A percentile compares a stretch with the other conserved stretches of the same genome.
Conservation (phyloP, 2,888 invertebrate genomes). For the Griposia aprilina region DNA sequence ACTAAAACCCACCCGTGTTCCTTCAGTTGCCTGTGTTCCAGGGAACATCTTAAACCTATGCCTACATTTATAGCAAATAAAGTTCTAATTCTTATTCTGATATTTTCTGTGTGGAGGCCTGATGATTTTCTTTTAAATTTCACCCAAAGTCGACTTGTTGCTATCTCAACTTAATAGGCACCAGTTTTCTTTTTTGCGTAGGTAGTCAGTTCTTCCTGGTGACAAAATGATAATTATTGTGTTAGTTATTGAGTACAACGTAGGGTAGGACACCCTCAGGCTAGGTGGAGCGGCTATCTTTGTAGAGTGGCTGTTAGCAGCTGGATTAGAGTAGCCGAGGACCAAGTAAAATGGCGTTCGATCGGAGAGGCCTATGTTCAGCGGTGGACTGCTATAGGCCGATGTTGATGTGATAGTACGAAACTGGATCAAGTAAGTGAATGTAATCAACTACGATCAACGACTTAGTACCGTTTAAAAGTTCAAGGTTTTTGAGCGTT, state of each 20-base stretch:
- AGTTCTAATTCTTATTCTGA: no score
- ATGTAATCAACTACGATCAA: slow-evolving; percentile 50
- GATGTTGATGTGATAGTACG: slow-evolving; percentile 24
- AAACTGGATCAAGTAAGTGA: slow-evolving; percentile 43
- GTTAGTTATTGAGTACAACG: neutral
- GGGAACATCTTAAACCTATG: no score
- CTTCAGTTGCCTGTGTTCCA: no score
- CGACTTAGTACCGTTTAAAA: slow-evolving; percentile 46
- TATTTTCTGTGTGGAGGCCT: slow-evolving; percentile 6
- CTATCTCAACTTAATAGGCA: neutral
- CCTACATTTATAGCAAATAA: no score
- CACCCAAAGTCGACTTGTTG: neutral
- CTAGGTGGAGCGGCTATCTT: neutral
- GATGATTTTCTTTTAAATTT: neutral
- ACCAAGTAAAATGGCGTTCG: neutral
- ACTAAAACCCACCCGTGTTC: no score
- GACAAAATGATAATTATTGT: neutral
- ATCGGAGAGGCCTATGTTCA: neutral
- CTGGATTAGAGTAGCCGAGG: neutral
- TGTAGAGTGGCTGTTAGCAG: no score
- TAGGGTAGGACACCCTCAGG: neutral
- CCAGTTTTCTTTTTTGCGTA: neutral
- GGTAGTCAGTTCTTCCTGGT: no score
- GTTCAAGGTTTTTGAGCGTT: slow-evolving; percentile 48
- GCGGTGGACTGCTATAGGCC: neutral